phyloP scores from a whole-genome alignment of 2,113 vertebrate species.

The Nibea coibor region DNA sequence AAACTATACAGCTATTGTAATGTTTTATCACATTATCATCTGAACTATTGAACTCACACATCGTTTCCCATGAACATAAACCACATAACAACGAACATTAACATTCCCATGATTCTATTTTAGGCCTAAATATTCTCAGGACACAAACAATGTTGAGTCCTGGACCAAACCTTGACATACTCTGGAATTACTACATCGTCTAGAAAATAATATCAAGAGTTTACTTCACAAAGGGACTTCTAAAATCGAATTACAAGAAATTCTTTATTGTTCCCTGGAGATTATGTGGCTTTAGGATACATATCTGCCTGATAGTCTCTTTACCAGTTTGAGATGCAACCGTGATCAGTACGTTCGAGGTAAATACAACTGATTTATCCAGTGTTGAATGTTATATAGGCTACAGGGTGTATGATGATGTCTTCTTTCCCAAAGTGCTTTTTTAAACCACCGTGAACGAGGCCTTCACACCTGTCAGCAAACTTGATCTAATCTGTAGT shows the following conservation, averaged over 20 bases:
- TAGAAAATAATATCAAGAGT: background rate
- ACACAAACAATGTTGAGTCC: background rate
- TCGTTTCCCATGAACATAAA: background rate
- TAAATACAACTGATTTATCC: background rate
- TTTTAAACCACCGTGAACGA: constrained; percentile 25
- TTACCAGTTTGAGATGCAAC: background rate
- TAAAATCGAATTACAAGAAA: background rate
- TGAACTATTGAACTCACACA: background rate
- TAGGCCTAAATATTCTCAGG: background rate
- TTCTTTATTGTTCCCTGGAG: background rate
- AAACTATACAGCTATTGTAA: constrained; percentile 21
- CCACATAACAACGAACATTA: background rate
- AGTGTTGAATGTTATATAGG: background rate
- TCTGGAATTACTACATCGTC: background rate
- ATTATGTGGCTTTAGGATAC: background rate
- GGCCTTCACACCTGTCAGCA: constrained; percentile 47
- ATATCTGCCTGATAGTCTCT: background rate
- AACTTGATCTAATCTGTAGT: constrained; percentile 56
- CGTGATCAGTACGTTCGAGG: background rate
- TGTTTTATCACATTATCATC: background rate
- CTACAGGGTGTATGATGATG: constrained; percentile 5
- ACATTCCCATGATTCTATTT: background rate
- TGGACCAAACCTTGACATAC: too few species aligned
- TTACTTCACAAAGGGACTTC: constrained; percentile 5
- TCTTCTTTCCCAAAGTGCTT: constrained; percentile 28